Evolutionary conservation across 2,113 vertebrate genomes (phyloP).

Genomic region (Hippocampus barbouri): DNA sequence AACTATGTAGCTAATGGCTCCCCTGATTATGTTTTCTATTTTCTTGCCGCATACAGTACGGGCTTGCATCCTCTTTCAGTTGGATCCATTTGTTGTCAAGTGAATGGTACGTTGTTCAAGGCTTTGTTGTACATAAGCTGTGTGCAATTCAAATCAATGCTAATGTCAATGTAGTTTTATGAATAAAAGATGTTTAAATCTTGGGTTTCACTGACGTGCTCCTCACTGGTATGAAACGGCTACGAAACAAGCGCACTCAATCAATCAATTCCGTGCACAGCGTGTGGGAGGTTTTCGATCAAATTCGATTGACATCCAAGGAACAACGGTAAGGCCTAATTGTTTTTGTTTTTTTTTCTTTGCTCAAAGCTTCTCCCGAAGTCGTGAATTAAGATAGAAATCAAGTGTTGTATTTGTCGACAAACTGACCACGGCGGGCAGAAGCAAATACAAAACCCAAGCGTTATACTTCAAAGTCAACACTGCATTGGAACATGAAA

Average conservation of each 20-base stretch:
- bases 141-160: constrained; percentile 63
- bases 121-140: constrained; percentile 58
- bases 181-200: constrained; percentile 18
- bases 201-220: not conserved
- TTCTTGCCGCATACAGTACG: constrained; percentile 36
- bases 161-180: constrained; percentile 44
- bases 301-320: not conserved
- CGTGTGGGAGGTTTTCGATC: not conserved
- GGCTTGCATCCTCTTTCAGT: constrained; percentile 38
- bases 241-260: not conserved
- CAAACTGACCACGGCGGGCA: not conserved
- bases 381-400: not conserved
- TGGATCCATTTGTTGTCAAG: constrained; percentile 55
- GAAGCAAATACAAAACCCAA: not conserved
- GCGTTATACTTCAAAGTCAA: not conserved
- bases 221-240: not conserved
- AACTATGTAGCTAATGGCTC: constrained; percentile 88
- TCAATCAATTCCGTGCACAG: not conserved
- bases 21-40: constrained; percentile 49
- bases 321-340: not conserved
- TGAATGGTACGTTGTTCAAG: constrained; percentile 51
- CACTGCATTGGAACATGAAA: too few species aligned
- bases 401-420: not conserved
- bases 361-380: not conserved
- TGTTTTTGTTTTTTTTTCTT: not conserved